phyloP scores from a whole-genome alignment of 2,113 vertebrate genomes.

The Notothenia coriiceps region DNA sequence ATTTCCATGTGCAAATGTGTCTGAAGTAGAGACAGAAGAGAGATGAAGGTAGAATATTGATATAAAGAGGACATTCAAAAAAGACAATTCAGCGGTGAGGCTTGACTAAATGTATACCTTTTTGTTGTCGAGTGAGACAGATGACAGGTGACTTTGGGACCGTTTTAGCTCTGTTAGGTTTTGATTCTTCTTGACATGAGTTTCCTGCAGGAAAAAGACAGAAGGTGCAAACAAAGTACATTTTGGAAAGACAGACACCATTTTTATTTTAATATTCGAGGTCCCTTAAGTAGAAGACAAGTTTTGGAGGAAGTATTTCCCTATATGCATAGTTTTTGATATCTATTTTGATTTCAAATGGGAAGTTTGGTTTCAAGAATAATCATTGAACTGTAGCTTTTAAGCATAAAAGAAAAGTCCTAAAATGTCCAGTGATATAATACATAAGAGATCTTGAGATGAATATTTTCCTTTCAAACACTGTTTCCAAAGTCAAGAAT shows the following conservation, averaged over 20 bases:
- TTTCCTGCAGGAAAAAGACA: conserved; percentile 26
- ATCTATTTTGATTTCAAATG: background rate
- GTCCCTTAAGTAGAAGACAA: background rate
- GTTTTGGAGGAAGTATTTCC: background rate
- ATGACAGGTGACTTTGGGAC: conserved; percentile 35
- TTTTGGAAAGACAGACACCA: conserved; percentile 3
- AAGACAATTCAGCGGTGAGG: background rate
- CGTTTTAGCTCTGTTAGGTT: conserved; percentile 45
- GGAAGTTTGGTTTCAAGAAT: conserved; percentile 2
- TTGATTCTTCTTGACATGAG: conserved; percentile 45
- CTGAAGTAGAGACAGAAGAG: background rate
- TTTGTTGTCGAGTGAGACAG: background rate
- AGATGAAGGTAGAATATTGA: conserved; percentile 26
- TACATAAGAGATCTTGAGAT: too few relatives aligned
- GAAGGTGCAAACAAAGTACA: conserved; percentile 14
- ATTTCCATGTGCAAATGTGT: background rate
- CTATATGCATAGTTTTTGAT: background rate
- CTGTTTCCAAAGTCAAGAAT: background rate
- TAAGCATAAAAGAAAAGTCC: background rate
- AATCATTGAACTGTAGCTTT: background rate
- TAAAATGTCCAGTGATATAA: too few relatives aligned
- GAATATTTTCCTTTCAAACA: background rate
- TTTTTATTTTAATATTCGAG: background rate
- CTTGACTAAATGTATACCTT: background rate
- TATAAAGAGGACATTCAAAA: conserved; percentile 31